Percentiles rank a stretch among this genome's conserved stretches.
Conservation (phyloP, 2,888 invertebrate genomes). For the Nymphalis polychloros region DNA sequence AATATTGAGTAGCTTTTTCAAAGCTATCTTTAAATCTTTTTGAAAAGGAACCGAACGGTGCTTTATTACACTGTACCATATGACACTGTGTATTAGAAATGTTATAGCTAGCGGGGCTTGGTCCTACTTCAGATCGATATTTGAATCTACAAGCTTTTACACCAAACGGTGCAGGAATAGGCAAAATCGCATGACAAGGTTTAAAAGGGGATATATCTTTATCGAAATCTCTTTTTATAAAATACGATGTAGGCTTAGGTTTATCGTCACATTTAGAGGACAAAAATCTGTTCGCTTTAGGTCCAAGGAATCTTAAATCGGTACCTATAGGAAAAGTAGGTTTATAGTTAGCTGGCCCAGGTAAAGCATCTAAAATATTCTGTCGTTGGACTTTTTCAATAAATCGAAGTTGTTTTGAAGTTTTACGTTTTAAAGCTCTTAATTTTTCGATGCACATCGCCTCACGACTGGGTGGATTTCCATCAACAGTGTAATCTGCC, state of each 20-base stretch:
- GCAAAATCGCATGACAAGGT: constrained; percentile 53
- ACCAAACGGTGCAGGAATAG: constrained; percentile 59
- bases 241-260: constrained; percentile 64
- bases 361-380: constrained; percentile 54
- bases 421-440: constrained; percentile 55
- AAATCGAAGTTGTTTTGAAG: constrained; percentile 61
- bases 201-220: constrained; percentile 42
- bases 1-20: constrained; percentile 40
- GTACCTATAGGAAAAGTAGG: constrained; percentile 52
- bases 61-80: constrained; percentile 49
- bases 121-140: constrained; percentile 49
- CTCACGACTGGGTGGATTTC: constrained; percentile 42
- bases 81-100: constrained; percentile 45
- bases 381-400: constrained; percentile 63
- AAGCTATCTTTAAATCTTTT: constrained; percentile 55
- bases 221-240: constrained; percentile 61
- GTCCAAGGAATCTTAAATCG: constrained; percentile 49
- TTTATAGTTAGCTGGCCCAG: constrained; percentile 63
- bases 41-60: constrained; percentile 59
- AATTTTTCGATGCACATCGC: constrained; percentile 60
- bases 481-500: constrained; percentile 53
- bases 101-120: constrained; percentile 62
- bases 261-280: constrained; percentile 40
- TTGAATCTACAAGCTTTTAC: constrained; percentile 60
- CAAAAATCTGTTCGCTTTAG: constrained; percentile 57